Base-by-base conservation (phyloP, 35 echinoderm and acorn worm species). In the Amphiura filiformis region DNA sequence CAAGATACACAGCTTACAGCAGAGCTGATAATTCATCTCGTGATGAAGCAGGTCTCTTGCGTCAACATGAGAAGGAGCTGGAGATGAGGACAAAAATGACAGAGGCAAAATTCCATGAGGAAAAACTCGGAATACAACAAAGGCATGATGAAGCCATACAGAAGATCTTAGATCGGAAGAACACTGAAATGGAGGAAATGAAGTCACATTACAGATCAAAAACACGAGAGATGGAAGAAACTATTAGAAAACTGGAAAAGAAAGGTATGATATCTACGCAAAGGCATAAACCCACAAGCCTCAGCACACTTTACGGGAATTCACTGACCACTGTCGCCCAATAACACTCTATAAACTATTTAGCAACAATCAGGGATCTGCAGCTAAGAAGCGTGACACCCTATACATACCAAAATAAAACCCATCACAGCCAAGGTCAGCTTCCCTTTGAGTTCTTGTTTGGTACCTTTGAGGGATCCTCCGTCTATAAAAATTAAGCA, bases 81-180 rank as follows among this genome's bases (percentile, higher is more conserved):
- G 96, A 98, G 64, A 84, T 98, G 90, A 82, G 87, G 40, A 98
- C 92, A 2, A 94, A 98, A 76, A 78, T 98, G 52, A 41, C 92
- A 39, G 96, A 98, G 70, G 93, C 90, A 1, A 89, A 89, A 80
- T 94, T 94, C 77, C 96, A 98, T 79, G 96, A 98, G 80, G 96
- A 98, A 47, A 98, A 98, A 85, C 76, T 98, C 26, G 77, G 35
- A 17, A 89, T 94, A 37, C 96, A 98, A 90, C 92, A 98, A 85
- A 84, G 84, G 23, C 96, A 98, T 79, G 96, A 98, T 84, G 87
- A 92, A 36, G 96, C 96, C 34, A 98, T 98, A 35, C 96, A 98
- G 81, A 98, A 98, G 93, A 98, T 98, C 76, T 75, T 98, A 1
- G 96, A 98, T 82, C 76, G 96, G 13, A 98, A 98, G 76, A 98